Evolutionary conservation across 2,113 vertebrate genomes (phyloP).

Genomic region (Forbesichthys papilliferus): DNA sequence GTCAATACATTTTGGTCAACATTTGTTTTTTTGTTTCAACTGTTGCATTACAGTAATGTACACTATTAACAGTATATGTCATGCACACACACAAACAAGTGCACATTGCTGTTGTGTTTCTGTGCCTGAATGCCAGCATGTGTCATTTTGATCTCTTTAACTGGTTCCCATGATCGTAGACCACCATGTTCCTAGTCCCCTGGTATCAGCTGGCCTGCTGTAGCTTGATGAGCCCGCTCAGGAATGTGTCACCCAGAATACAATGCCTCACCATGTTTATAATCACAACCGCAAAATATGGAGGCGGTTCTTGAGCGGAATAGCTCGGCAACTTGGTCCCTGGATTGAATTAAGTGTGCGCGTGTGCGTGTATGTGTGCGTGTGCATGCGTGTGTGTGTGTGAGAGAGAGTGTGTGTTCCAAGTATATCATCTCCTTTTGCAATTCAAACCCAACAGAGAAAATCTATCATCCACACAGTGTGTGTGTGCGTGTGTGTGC

Average conservation of each 20-base stretch:
- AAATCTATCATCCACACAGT: not conserved
- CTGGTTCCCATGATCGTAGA: conserved; percentile 48
- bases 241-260: conserved; percentile 55
- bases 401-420: conserved; percentile 4
- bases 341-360: conserved; percentile 57
- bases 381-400: conserved; percentile 5
- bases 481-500: not conserved
- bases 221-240: conserved; percentile 33
- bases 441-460: too few relatives aligned
- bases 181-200: conserved; percentile 33
- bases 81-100: not conserved
- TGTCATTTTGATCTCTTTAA: not conserved
- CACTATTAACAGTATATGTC: too few relatives aligned
- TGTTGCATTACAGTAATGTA: too few relatives aligned
- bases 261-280: conserved; percentile 40
- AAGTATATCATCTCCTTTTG: not conserved
- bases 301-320: conserved; percentile 52
- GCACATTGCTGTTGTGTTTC: not conserved
- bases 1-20: not conserved
- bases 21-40: not conserved
- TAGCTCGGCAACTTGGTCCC: not conserved
- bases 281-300: conserved; percentile 50
- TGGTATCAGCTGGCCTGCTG: conserved; percentile 53
- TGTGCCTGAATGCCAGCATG: not conserved
- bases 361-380: conserved; percentile 6